These are phyloP conservation scores for Drosophila peninsularis DNA, from an alignment of 2,888 invertebrate species.

Conservation along the genomic window DNA sequence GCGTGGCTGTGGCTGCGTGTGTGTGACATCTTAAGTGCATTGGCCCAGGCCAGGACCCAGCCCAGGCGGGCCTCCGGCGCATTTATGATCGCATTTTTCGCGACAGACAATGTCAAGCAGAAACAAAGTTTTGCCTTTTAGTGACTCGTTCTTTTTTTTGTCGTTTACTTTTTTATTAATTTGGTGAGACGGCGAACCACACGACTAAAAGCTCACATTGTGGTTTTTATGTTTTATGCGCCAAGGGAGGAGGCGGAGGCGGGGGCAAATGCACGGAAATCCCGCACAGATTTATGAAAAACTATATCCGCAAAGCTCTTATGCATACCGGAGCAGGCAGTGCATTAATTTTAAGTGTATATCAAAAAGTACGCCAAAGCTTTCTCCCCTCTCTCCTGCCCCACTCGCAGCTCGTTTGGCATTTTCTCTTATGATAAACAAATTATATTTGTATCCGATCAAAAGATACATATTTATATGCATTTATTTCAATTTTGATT, in stretches of 20 bases:
- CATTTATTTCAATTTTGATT: not conserved
- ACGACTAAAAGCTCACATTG: slow-evolving; percentile 53
- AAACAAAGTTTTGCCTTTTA: slow-evolving; percentile 35
- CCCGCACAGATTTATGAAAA: slow-evolving; percentile 48
- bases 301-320: slow-evolving; percentile 29
- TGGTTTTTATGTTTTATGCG: slow-evolving; percentile 49
- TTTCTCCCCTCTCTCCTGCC: not conserved
- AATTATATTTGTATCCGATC: not conserved
- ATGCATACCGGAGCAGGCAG: slow-evolving; percentile 5
- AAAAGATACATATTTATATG: not conserved
- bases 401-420: not conserved
- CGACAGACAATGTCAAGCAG: slow-evolving; percentile 42
- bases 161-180: slow-evolving; percentile 52
- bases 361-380: slow-evolving; percentile 18
- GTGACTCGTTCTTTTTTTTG: slow-evolving; percentile 16
- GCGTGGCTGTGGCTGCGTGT: slow-evolving; percentile 25
- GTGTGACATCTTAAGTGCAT: slow-evolving; percentile 78
- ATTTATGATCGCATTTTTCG: slow-evolving; percentile 67
- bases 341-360: slow-evolving; percentile 46
- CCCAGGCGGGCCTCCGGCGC: slow-evolving; percentile 12
- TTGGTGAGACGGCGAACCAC: slow-evolving; percentile 29
- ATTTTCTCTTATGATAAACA: not conserved
- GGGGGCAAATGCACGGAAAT: slow-evolving; percentile 30
- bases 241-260: not conserved
- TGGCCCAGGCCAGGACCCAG: slow-evolving; percentile 22